Evolutionary conservation across 2,797 vertebrate genomes (phyloP), one percentile per base, ranked within the genome.

Genomic region (Telmatherina bonti): DNA sequence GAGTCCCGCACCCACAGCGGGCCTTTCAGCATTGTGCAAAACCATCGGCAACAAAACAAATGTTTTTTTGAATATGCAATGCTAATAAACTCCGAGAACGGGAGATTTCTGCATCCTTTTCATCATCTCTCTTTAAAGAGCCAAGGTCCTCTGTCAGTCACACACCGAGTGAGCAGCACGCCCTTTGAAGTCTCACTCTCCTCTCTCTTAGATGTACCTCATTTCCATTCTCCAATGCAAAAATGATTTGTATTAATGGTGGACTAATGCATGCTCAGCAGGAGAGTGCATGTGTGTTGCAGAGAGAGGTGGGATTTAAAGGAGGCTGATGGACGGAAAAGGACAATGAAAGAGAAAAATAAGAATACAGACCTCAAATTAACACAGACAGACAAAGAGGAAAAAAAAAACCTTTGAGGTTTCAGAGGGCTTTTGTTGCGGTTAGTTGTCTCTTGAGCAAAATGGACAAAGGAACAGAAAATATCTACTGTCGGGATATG

Each of bases 211-310:
- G 87, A 89, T 90, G 81, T 89, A 56, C 80, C 91, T 89, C 73
- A 93, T 93, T 94, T 92, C 85, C 91, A 94, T 94, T 90, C 84
- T 81, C 83, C 68, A 47, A 87, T 91, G 88, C 83, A 88, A 89
- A 90, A 91, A 85, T 75, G 54, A 93, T 92, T 87, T 85, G 87
- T 91, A 89, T 87, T 91, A 92, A 92, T 88, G 79, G 83, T 64
- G 85, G 86, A 83, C 89, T 88, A 91, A 92, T 93, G 85, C 87
- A 91, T 89, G 90, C 76, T 6, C 78, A 41, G 84, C 52, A 64
- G 68, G 64, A 26, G 75, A 36, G 74, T 62, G 62, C 53, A 9
- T 62, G 78, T 64, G 75, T 75, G 72, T 69, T 54, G 58, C 62
- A 35, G 66, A 55, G 49, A 55, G 59, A 71, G 67, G 79, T 12